Evolutionary conservation across 2,113 vertebrate genomes (phyloP), one percentile per base, ranked within the genome.

Genomic region (Paradoxurus hermaphroditus): DNA sequence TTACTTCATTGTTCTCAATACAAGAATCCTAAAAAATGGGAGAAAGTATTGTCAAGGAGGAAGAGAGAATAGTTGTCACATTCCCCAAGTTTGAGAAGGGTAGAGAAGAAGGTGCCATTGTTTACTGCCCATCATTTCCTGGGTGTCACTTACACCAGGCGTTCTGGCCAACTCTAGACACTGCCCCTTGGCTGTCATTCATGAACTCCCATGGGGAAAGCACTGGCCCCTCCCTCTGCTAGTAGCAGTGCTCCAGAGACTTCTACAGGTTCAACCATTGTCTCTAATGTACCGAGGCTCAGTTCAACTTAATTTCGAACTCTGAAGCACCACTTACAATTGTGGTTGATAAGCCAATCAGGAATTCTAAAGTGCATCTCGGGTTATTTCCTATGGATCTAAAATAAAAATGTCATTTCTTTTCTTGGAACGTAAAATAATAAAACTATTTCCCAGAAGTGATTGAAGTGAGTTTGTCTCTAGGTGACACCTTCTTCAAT

Each of bases 331-430:
- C n/a, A 53, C 53, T 95, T 95, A 41, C 49, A 98, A 88, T 77
- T 95, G 79, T 49, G 27, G 86, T 62, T 70, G 10, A 65, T 96
- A 53, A 62, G 97, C 56, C 18, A 65, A 75, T 65, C 91, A 29
- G n/a, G 0, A 0, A 84, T 44, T 88, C 56, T 81, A 95, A 92
- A 92, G 92, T 86, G 36, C 56, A 75, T 53, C 62, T 63, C 96
- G 86, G 94, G 86, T 97, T 96, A 95, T 34, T 95, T 92, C 79
- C 79, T 96, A 89, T 70, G 96, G 16, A 96, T 91, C 14, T 46
- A 90, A 96, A 98, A 96, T 49, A 97, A 86, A 95, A 72, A 23
- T 96, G 70, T 51, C 14, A 53, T 53, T 88, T 83, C 84, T 72
- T 86, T 59, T 36, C 97, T 96, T 7, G 90, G 29, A 96, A 39